phyloP scores from a whole-genome alignment of 2,888 invertebrate species.

The Ryuthela nishihirai region DNA sequence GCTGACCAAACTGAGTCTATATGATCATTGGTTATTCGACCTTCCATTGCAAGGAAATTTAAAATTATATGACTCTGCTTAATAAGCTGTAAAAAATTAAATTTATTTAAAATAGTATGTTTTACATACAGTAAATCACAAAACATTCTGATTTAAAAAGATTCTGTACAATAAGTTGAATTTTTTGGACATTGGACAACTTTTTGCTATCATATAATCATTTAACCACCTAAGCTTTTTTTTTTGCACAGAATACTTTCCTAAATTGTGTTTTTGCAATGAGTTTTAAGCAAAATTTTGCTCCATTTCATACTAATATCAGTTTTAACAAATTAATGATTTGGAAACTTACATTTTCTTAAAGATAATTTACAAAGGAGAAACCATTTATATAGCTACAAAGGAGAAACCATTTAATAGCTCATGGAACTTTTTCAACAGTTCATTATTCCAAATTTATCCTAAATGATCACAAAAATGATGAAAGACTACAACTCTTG shows the following conservation, averaged over 20 bases:
- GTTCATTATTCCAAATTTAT: too few species aligned
- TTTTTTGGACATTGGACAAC: not conserved
- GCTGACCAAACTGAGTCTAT: slow-evolving; percentile 93
- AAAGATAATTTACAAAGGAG: too few species aligned
- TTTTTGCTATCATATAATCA: not conserved
- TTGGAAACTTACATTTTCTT: too few species aligned
- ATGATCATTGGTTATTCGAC: slow-evolving; percentile 82
- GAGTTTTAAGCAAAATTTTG: not conserved
- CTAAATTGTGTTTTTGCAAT: not conserved
- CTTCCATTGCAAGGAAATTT: slow-evolving; percentile 88
- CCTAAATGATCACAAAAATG: too few species aligned
- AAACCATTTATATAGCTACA: too few species aligned
- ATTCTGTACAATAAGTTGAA: not conserved
- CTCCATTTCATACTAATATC: too few species aligned
- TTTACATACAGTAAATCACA: too few species aligned
- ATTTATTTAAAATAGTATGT: not conserved
- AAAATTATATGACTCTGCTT: slow-evolving; percentile 92
- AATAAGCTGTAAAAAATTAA: slow-evolving; percentile 61
- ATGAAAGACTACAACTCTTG: too few species aligned
- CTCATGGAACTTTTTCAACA: too few species aligned
- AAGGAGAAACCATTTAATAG: too few species aligned
- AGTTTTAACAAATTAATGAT: too few species aligned
- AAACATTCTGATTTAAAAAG: not conserved
- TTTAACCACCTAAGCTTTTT: not conserved
- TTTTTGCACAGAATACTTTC: not conserved